Percentiles rank a stretch among this genome's conserved stretches.
These are phyloP conservation scores for Euwallacea similis DNA, from an alignment of 1,140 invertebrate species.

Conservation along the genomic window DNA sequence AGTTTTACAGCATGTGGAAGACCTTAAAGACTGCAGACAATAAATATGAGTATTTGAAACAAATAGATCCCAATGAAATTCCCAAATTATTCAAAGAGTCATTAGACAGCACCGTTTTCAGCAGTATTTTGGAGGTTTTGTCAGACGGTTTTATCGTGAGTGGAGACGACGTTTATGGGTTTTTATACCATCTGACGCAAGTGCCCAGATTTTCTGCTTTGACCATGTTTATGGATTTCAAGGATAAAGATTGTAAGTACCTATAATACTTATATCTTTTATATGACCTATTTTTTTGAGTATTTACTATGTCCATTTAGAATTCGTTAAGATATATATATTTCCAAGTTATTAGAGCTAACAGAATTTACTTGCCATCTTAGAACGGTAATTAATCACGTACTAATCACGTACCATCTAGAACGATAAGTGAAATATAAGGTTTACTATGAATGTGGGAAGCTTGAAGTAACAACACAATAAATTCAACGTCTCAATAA, in stretches of 20 bases:
- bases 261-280: background rate
- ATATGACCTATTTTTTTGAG: background rate
- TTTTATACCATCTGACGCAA: conserved; percentile 41
- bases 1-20: conserved; percentile 46
- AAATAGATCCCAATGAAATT: conserved; percentile 42
- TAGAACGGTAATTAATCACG: background rate
- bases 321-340: background rate
- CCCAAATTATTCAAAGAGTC: conserved; percentile 47
- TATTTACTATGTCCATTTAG: background rate
- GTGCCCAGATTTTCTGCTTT: conserved; percentile 47
- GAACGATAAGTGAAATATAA: no score
- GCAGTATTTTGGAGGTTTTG: conserved; percentile 46
- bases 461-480: no score
- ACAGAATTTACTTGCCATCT: no score
- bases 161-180: conserved; percentile 39
- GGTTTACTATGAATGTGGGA: no score
- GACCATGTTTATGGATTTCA: conserved; percentile 45
- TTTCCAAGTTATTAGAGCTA: no score
- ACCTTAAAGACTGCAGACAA: conserved; percentile 37
- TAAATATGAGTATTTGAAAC: conserved; percentile 45
- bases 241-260: conserved; percentile 49
- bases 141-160: conserved; percentile 40
- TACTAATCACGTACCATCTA: no score
- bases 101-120: conserved; percentile 46
- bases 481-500: background rate